Evolutionary conservation across 2,888 invertebrate genomes (phyloP).

Genomic region (Pachycephus smyrnensis): DNA sequence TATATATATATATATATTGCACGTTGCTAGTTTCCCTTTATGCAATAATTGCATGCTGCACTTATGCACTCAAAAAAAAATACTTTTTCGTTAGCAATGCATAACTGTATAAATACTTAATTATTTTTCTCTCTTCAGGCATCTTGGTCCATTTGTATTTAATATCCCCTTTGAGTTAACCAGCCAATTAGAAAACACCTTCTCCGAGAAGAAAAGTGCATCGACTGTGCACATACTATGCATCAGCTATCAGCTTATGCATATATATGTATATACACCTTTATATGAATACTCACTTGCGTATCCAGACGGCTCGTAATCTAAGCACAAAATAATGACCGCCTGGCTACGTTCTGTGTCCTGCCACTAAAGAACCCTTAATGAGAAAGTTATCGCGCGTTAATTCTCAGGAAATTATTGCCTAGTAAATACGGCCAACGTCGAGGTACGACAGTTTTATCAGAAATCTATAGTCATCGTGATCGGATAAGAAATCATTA

Average conservation of each 20-base stretch:
- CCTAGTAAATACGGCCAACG: slow-evolving; percentile 18
- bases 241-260: no score
- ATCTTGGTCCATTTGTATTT: background rate
- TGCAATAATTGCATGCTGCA: background rate
- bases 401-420: slow-evolving; percentile 22
- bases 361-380: slow-evolving; percentile 20
- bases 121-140: background rate
- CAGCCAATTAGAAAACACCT: background rate
- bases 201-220: background rate
- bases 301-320: background rate
- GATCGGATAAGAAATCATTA: background rate
- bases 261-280: background rate
- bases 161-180: background rate
- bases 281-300: background rate
- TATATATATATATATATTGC: no score
- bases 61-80: background rate
- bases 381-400: slow-evolving; percentile 23
- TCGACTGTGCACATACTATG: no score
- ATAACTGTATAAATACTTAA: background rate
- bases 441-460: background rate
- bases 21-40: background rate
- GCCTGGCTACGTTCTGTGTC: background rate
- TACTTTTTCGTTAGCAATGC: background rate
- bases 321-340: slow-evolving; percentile 20
- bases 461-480: background rate